Conservation (phyloP, 2,113 vertebrate genomes). For the Odocoileus hemionus region DNA sequence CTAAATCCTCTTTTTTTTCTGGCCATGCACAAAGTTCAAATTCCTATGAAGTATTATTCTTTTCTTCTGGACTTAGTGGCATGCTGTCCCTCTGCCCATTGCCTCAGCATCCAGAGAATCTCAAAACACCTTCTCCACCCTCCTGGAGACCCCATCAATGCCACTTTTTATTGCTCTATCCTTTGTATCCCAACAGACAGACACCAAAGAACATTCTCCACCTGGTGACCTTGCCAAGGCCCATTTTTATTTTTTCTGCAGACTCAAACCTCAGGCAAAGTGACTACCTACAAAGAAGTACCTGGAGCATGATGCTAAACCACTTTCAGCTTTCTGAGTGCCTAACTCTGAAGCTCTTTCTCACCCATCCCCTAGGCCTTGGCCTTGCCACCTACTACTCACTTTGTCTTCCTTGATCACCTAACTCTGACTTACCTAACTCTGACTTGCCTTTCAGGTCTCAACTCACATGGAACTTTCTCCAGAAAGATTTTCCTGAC, state of each 20-base stretch:
- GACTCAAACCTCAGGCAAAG: not conserved
- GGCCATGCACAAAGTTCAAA: not conserved
- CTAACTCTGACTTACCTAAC: not conserved
- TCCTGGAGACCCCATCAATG: not conserved
- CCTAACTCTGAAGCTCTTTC: not conserved
- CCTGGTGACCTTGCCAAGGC: not conserved
- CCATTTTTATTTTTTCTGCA: not conserved
- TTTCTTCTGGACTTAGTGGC: not conserved
- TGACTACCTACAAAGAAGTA: not conserved
- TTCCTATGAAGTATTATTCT: not conserved
- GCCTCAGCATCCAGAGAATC: not conserved
- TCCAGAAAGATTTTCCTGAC: not conserved
- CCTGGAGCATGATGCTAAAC: not conserved
- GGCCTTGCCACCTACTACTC: not conserved
- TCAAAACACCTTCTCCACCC: not conserved
- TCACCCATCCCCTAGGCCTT: not conserved
- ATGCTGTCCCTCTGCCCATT: not conserved
- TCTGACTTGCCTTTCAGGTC: not conserved
- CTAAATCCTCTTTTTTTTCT: slow-evolving; percentile 56
- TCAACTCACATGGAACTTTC: not conserved
- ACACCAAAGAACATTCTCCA: not conserved
- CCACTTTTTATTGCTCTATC: not conserved
- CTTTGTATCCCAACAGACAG: not conserved
- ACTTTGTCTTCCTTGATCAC: not conserved
- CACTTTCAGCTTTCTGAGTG: not conserved